A percentile compares a stretch with the other conserved stretches of the same genome.
These are phyloP conservation scores for Dicentrarchus labrax DNA, from an alignment of 2,113 vertebrate genomes.

Conservation along the genomic window DNA sequence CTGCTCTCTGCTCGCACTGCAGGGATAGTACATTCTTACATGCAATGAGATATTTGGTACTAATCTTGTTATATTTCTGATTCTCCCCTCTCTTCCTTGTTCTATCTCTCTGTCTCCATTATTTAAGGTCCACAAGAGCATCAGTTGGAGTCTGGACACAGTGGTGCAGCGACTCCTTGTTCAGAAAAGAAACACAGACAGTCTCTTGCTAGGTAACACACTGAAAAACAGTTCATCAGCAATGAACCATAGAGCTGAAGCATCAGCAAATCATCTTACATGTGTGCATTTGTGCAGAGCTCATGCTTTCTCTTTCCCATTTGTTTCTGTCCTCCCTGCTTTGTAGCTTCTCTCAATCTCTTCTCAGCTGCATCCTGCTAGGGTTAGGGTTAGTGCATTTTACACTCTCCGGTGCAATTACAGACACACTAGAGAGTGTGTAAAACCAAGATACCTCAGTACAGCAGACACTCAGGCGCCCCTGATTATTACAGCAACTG, in stretches of 20 bases:
- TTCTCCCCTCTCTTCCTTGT: not conserved
- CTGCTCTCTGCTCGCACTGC: conserved; percentile 3
- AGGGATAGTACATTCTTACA: conserved; percentile 32
- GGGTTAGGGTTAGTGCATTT: not conserved
- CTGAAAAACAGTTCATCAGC: conserved; percentile 10
- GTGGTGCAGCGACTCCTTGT: conserved; percentile 86
- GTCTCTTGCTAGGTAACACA: conserved; percentile 88
- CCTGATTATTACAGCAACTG: not conserved
- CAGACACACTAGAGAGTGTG: not conserved
- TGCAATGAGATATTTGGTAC: conserved; percentile 14
- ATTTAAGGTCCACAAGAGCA: conserved; percentile 88
- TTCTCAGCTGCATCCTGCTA: not conserved
- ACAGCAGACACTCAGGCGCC: not conserved
- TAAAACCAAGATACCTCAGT: not conserved
- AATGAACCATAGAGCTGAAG: not conserved
- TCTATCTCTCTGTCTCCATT: conserved; percentile 24
- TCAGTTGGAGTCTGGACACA: conserved; percentile 87
- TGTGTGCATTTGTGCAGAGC: not conserved
- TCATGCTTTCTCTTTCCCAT: not conserved
- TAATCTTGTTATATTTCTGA: conserved; percentile 43
- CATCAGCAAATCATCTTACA: not conserved
- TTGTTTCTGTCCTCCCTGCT: not conserved
- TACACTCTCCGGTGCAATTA: not conserved
- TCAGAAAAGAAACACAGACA: conserved; percentile 85
- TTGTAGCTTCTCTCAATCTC: not conserved